Evolutionary conservation across 1,140 invertebrate species (phyloP).

Genomic region (Adoxophyes honmai): DNA sequence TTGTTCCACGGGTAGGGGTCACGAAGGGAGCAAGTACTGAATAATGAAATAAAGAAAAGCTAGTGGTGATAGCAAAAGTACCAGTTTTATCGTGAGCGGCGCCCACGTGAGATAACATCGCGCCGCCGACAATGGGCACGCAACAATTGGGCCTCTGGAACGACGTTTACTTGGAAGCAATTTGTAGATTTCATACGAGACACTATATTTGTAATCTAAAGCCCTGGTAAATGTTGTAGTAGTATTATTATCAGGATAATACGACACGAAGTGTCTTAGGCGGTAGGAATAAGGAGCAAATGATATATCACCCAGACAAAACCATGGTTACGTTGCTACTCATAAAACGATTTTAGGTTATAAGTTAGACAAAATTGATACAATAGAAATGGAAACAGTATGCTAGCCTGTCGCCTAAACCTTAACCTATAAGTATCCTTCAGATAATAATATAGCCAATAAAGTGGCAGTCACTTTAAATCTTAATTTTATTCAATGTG

Average conservation of each 20-base stretch:
- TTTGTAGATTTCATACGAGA: constrained; percentile 23
- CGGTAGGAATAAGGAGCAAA: neutral
- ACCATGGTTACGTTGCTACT: too few relatives aligned
- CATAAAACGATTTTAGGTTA: too few relatives aligned
- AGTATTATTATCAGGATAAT: neutral
- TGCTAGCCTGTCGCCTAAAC: too few relatives aligned
- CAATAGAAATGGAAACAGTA: too few relatives aligned
- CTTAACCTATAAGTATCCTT: too few relatives aligned
- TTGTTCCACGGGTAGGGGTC: neutral
- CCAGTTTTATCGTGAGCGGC: constrained; percentile 51
- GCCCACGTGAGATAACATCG: constrained; percentile 55
- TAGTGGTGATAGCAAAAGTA: constrained; percentile 37
- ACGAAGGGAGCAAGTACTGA: neutral
- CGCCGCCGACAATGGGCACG: constrained; percentile 40
- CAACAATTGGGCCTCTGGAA: constrained; percentile 49
- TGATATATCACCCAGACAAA: too few relatives aligned
- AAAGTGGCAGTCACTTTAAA: too few relatives aligned
- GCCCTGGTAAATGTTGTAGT: constrained; percentile 25
- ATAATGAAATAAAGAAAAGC: constrained; percentile 26
- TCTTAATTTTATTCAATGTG: too few relatives aligned
- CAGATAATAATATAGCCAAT: too few relatives aligned
- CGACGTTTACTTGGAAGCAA: constrained; percentile 26
- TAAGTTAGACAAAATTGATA: too few relatives aligned
- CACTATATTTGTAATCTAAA: constrained; percentile 24
- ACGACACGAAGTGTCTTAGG: neutral